Evolutionary conservation across 2,888 invertebrate genomes (phyloP).

Genomic region (Argyresthia albistria): DNA sequence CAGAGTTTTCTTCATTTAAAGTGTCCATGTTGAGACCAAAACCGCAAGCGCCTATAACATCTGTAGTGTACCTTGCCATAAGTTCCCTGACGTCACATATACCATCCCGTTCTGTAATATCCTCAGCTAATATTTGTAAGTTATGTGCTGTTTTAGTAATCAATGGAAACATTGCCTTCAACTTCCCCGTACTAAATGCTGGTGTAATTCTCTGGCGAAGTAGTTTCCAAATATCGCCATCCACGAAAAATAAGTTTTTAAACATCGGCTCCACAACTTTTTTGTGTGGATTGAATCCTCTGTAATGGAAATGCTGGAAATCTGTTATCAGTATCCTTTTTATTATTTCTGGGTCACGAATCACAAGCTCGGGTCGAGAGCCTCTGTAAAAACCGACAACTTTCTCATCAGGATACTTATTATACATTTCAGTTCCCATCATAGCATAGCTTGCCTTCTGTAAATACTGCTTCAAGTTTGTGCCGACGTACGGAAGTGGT

Average conservation of each 20-base stretch:
- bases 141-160: conserved; percentile 50
- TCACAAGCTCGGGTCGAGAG: conserved; percentile 37
- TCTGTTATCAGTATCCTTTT: conserved; percentile 47
- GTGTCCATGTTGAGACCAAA: conserved; percentile 55
- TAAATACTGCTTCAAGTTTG: conserved; percentile 34
- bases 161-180: conserved; percentile 56
- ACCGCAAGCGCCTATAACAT: conserved; percentile 55
- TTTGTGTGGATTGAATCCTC: conserved; percentile 43
- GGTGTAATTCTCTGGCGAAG: conserved; percentile 51
- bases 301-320: conserved; percentile 41
- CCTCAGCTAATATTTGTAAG: conserved; percentile 38
- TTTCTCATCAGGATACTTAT: conserved; percentile 45
- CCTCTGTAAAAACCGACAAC: conserved; percentile 49
- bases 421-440: conserved; percentile 40
- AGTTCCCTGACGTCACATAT: conserved; percentile 47
- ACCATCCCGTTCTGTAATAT: conserved; percentile 25
- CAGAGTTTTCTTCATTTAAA: conserved; percentile 42
- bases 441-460: conserved; percentile 44
- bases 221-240: conserved; percentile 52
- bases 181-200: conserved; percentile 49
- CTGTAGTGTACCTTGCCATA: conserved; percentile 58
- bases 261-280: conserved; percentile 45
- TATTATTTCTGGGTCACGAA: conserved; percentile 48
- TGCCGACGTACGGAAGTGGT: conserved; percentile 42
- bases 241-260: conserved; percentile 51